Percentiles rank a stretch among this genome's conserved stretches.
These are phyloP conservation scores for Hestina assimilis DNA, from an alignment of 1,140 invertebrate genomes.

Conservation along the genomic window DNA sequence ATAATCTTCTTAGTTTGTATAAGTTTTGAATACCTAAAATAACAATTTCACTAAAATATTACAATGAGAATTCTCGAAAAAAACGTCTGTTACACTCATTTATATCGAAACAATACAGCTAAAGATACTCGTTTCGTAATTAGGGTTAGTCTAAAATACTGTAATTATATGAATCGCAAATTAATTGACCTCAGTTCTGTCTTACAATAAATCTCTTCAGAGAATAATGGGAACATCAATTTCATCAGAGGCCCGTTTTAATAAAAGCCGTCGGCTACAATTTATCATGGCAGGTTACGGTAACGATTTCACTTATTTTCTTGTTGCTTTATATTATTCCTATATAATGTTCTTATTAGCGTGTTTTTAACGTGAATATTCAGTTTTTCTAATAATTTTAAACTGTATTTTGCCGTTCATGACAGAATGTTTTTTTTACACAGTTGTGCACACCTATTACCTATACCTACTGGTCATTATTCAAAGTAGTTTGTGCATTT, in stretches of 20 bases:
- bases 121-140: constrained; percentile 12
- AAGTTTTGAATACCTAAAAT: no score
- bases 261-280: constrained; percentile 42
- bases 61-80: neutral
- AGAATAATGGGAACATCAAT: constrained; percentile 50
- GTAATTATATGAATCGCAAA: constrained; percentile 43
- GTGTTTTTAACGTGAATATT: no score
- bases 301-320: constrained; percentile 33
- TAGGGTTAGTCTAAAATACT: constrained; percentile 25
- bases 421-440: no score
- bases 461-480: no score
- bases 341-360: neutral
- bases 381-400: no score
- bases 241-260: constrained; percentile 44
- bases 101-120: constrained; percentile 11
- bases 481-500: no score
- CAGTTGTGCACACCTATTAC: no score
- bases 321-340: neutral
- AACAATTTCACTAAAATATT: neutral
- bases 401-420: no score
- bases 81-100: neutral
- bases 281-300: constrained; percentile 33
- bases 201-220: constrained; percentile 42
- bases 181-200: constrained; percentile 40
- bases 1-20: no score